Evolutionary conservation across 2,113 vertebrate species (phyloP).

Genomic region (Cercopithecus mona): DNA sequence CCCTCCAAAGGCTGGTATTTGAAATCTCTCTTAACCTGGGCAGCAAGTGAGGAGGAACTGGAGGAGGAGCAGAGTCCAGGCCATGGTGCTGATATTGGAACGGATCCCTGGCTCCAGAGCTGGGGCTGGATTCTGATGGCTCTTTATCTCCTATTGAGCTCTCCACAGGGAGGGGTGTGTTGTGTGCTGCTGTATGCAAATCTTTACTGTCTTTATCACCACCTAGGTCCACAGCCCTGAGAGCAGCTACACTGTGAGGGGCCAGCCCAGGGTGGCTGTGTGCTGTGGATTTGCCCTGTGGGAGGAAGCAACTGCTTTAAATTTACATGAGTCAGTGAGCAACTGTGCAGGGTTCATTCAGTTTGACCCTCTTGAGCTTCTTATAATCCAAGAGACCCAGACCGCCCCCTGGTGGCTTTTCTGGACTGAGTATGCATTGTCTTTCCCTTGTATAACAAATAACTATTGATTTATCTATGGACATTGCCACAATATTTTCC

Average conservation of each 20-base stretch:
- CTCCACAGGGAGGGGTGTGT: neutral
- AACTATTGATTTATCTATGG: no score
- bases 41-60: neutral
- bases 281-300: neutral
- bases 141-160: neutral
- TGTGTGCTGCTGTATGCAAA: neutral
- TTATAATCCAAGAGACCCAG: no score
- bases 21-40: neutral
- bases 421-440: fast-evolving
- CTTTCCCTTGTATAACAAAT: no score
- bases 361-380: no score
- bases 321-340: no score
- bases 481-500: fast-evolving
- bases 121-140: neutral
- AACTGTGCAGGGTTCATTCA: no score
- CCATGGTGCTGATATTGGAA: neutral
- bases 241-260: neutral
- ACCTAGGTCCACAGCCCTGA: neutral
- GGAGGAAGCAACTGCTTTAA: slow-evolving; percentile 56
- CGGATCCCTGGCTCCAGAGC: neutral
- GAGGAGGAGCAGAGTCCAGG: slow-evolving; percentile 50
- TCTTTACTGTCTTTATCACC: neutral
- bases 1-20: neutral
- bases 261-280: no score
- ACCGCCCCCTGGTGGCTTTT: no score